Base-by-base conservation (phyloP, 2,113 vertebrate genomes). In the human (Homo sapiens) region DNA sequence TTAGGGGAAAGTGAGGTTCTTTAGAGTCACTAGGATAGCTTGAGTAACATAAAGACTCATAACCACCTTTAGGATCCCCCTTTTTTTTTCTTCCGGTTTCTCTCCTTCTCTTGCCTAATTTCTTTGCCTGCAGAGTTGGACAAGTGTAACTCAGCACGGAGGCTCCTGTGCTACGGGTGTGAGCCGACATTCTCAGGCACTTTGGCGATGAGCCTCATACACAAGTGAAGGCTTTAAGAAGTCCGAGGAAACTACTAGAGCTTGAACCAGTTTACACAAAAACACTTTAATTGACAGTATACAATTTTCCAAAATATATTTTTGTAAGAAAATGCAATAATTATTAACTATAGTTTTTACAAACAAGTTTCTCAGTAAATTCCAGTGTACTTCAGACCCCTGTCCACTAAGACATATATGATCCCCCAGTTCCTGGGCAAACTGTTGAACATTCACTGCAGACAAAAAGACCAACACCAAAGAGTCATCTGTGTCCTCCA, bases 361-460 rank as follows among this genome's bases (percentile, higher is more conserved):
- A 98, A 98, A 99, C 98, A 98, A 98, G 97, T 99, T 98, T 97
- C 97, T 98, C 94, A 68, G 88, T 98, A 97, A 99, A 97, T 98
- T 99, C 99, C 99, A 99, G 99, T 99, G 99, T 99, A 98, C 98
- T 98, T 98, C 98, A 99, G 99, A 99, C 99, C 98, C 99, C 99
- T 99, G 99, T 98, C 98, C 98, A 96, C 88, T 43, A 43, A 97
- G 91, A 97, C 94, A 97, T 94, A 78, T 27, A 94, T 90, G 97
- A 97, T 97, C 96, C 90, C 81, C 88, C 94, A 96, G 96, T 96
- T 94, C 73, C 40, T 81, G 95, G 97, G 96, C 57, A 64, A 98
- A 96, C 91, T 97, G 80, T 96, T 59, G 38, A 59, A 92, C 82
- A 92, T 92, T 86, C 32, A 8, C 68, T 61, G 52, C 25, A 23